Evolutionary conservation across 2,113 vertebrate species (phyloP), one percentile per base, ranked within the genome.

Genomic region (Pterocles gutturalis): DNA sequence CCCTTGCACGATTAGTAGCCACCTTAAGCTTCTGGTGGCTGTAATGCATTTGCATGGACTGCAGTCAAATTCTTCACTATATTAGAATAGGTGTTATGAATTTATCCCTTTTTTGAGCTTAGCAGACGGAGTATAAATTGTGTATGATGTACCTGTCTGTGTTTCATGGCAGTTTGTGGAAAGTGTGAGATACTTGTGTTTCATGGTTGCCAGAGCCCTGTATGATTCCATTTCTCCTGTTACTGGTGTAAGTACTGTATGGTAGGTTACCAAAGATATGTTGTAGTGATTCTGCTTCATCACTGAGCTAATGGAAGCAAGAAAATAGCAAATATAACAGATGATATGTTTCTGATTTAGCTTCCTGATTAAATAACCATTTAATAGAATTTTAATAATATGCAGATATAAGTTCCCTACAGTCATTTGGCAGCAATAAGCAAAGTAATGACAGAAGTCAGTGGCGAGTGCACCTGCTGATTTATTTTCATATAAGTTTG

Each of bases 331-430:
- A 51, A 28, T 64, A 28, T 67, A 81, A 48, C 1, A 9, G 49
- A 13, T 36, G 70, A 70, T 31, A 55, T 11, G 18, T 61, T 89
- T 90, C 79, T 92, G 72, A n/a, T 81, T 83, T 78, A 62, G 16
- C 21, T 60, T 86, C 45, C 46, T 71, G 34, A 83, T n/a, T 92
- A 88, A 92, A 94, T 71, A 94, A 65, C 28, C 17, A 29, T 86
- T 93, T 91, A 85, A 89, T 72, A 90, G 48, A 75, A 90, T 81
- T 83, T 70, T 95, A 83, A 73, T 81, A 69, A 61, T 48, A 71
- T 17, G 36, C 48, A 95, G 62, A 14, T 72, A 6, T 7, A 83
- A 85, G 33, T 83, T 93, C 43, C 24, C 31, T 33, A 66, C 51
- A 34, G 54, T 55, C 41, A 67, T 71, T 57, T 88, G 79, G 58